phyloP scores from a whole-genome alignment of 2,113 vertebrate species.

The Empidonax alnorum region DNA sequence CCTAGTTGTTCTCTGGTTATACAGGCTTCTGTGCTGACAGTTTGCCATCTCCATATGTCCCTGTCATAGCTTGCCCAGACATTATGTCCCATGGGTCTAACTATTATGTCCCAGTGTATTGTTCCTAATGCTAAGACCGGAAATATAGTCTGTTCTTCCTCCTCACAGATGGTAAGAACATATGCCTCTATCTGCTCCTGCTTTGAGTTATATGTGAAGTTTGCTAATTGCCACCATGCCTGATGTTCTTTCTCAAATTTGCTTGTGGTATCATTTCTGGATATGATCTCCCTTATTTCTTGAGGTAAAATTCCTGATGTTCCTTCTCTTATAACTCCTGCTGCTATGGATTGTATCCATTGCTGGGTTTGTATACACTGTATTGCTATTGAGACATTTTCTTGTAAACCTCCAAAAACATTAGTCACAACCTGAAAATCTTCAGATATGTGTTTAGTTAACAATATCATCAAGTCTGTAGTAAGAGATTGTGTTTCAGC shows the following conservation, averaged over 20 bases:
- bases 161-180: not conserved
- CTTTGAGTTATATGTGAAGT: not conserved
- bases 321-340: not conserved
- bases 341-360: not conserved
- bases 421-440: no score
- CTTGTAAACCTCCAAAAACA: no score
- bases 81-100: not conserved
- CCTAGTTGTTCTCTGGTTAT: not conserved
- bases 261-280: not conserved
- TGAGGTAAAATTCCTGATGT: not conserved
- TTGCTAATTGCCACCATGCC: not conserved
- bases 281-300: not conserved
- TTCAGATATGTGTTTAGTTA: no score
- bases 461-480: no score
- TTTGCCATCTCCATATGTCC: not conserved
- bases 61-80: not conserved
- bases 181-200: not conserved
- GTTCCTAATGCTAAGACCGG: not conserved
- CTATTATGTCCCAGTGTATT: not conserved
- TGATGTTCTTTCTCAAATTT: not conserved
- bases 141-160: not conserved
- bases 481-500: no score
- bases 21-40: not conserved
- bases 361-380: not conserved
- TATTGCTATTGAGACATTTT: no score